Conservation (phyloP, 2,113 vertebrate genomes). For the Aegithalos caudatus region DNA sequence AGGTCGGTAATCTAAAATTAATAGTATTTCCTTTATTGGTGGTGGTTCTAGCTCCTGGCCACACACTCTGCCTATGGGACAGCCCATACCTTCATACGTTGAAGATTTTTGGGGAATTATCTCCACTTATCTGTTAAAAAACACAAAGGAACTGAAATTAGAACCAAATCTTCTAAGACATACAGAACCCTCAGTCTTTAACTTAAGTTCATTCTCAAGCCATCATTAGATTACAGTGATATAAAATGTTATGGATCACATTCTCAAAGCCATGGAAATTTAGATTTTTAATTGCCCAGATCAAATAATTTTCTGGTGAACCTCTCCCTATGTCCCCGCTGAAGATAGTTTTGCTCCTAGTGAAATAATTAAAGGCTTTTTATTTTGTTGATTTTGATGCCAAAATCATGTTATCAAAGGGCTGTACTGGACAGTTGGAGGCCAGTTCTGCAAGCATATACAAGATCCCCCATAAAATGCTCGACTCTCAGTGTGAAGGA, state of each 20-base stretch:
- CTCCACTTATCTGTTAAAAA: background rate
- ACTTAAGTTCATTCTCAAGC: background rate
- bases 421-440: background rate
- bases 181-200: background rate
- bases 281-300: background rate
- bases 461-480: background rate
- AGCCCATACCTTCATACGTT: background rate
- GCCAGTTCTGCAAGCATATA: background rate
- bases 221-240: background rate
- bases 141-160: background rate
- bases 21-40: background rate
- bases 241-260: background rate
- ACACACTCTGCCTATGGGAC: background rate
- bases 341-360: background rate
- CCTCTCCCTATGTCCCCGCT: background rate
- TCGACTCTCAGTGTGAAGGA: background rate
- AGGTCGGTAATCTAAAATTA: background rate
- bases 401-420: background rate
- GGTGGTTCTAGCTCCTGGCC: background rate
- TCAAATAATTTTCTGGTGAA: background rate
- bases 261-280: background rate
- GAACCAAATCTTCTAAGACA: background rate
- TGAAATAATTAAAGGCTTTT: background rate
- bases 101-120: background rate
- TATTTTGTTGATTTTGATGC: background rate